These are phyloP conservation scores for Caenorhabditis angaria DNA, from an alignment of 2,888 invertebrate species.

Conservation along the genomic window DNA sequence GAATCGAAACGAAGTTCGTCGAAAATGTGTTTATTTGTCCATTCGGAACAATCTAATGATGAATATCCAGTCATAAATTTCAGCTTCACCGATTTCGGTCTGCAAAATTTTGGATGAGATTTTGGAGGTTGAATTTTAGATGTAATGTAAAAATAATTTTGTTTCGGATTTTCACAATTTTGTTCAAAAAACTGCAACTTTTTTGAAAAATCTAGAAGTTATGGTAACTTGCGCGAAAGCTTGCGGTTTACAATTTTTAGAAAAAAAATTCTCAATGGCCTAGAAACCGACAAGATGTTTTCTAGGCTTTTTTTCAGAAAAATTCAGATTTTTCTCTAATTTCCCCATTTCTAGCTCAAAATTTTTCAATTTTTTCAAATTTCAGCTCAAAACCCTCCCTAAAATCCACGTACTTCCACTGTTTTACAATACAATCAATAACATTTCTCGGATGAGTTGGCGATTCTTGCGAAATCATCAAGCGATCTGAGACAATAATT, in stretches of 20 bases:
- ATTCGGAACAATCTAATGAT: conserved; percentile 15
- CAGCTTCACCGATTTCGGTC: conserved; percentile 21
- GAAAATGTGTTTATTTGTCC: conserved; percentile 24
- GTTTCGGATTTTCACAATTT: no score
- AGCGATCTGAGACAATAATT: conserved; percentile 36
- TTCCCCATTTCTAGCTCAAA: no score
- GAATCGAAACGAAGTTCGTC: conserved; percentile 31
- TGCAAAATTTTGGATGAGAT: neutral
- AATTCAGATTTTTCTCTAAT: neutral
- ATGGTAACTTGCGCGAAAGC: no score
- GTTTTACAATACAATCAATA: conserved; percentile 30
- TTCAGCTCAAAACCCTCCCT: no score
- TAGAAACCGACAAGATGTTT: no score
- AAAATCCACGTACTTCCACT: conserved; percentile 16
- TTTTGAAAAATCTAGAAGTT: no score
- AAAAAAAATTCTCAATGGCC: no score
- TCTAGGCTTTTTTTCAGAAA: neutral
- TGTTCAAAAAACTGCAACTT: no score
- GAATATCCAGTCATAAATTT: conserved; percentile 36
- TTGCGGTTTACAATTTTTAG: no score
- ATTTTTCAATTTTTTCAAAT: neutral
- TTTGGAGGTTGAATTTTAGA: no score
- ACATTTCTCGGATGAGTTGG: conserved; percentile 32
- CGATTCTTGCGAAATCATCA: conserved; percentile 20
- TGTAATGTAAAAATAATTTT: no score